Evolutionary conservation across 2,888 invertebrate genomes (phyloP).

Genomic region (Galeruca laticollis): DNA sequence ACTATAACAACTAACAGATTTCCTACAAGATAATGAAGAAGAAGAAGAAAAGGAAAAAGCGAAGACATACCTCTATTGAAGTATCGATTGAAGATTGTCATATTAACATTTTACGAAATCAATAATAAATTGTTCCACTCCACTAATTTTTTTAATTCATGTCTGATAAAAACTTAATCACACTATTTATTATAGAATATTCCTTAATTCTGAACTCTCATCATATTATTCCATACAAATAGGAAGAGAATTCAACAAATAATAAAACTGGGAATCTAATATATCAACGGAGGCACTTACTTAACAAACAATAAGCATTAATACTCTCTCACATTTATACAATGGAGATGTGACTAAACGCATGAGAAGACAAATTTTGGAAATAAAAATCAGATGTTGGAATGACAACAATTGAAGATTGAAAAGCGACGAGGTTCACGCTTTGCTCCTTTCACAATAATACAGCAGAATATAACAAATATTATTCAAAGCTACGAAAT

Average conservation of each 20-base stretch:
- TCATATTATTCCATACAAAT: not conserved
- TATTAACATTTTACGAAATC: too few relatives aligned
- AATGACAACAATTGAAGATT: conserved; percentile 53
- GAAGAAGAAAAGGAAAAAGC: too few relatives aligned
- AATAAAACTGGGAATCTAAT: conserved; percentile 27
- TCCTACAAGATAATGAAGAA: too few relatives aligned
- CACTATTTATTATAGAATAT: too few relatives aligned
- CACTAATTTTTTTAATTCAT: too few relatives aligned
- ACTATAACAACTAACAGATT: too few relatives aligned
- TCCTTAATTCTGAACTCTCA: too few relatives aligned
- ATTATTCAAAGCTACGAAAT: conserved; percentile 19
- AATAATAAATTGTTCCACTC: too few relatives aligned
- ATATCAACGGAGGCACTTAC: conserved; percentile 26
- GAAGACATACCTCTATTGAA: too few relatives aligned
- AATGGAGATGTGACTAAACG: conserved; percentile 55
- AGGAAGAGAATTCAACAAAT: not conserved
- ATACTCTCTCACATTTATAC: conserved; percentile 47
- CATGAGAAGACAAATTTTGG: conserved; percentile 59
- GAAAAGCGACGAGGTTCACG: conserved; percentile 59
- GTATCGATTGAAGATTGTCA: too few relatives aligned
- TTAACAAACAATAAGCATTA: conserved; percentile 44
- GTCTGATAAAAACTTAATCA: too few relatives aligned
- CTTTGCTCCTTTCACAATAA: conserved; percentile 61
- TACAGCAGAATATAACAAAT: conserved; percentile 49
- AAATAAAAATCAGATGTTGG: conserved; percentile 60